Evolutionary conservation across 2,797 vertebrate genomes (phyloP), one percentile per base, ranked within the genome.

Genomic region (Hirundo rustica): DNA sequence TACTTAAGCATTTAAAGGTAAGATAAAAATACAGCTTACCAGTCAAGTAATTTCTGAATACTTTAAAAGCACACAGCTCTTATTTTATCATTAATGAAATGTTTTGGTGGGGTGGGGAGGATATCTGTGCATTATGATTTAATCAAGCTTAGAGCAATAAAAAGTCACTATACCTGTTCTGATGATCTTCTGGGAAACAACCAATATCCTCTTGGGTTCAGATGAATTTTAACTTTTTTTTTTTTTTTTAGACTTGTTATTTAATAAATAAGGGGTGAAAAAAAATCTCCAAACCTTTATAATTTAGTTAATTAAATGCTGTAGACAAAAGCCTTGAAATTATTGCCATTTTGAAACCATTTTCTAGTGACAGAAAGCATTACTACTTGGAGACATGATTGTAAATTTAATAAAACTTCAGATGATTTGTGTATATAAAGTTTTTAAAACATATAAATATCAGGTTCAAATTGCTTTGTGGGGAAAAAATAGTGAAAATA

Each of bases 131-230:
- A 5, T 29, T 87, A 80, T 16, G 4, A 79, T 65, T 80, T 93
- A 93, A 95, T 94, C 72, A 95, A 91, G 86, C 42, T 61, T 89
- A 50, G 26, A 94, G 45, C 82, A 89, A 85, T 80, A 95, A 95
- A 96, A 74, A 90, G 44, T 48, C 12, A 5, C 54, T 89, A 19
- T 64, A 86, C 83, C 65, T 1, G 1, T 91, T 94, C 34, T 66
- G 55, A 32, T 74, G 36, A 40, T 88, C 68, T 79, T 67, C 58
- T 70, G 64, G 61, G 82, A 96, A 67, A 84, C 66, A 74, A 82
- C 68, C 80, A 88, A 94, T 86, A 95, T 85, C 78, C 85, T 95
- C 74, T 83, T 70, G 88, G 50, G 89, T 95, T 94, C 61, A 93
- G 73, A 68, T 80, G 50, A 78, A 90, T 91, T 95, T 95, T 80